Evolutionary conservation across 2,888 invertebrate species (phyloP), one percentile per base, ranked within the genome.

Genomic region (Lymantria dispar): DNA sequence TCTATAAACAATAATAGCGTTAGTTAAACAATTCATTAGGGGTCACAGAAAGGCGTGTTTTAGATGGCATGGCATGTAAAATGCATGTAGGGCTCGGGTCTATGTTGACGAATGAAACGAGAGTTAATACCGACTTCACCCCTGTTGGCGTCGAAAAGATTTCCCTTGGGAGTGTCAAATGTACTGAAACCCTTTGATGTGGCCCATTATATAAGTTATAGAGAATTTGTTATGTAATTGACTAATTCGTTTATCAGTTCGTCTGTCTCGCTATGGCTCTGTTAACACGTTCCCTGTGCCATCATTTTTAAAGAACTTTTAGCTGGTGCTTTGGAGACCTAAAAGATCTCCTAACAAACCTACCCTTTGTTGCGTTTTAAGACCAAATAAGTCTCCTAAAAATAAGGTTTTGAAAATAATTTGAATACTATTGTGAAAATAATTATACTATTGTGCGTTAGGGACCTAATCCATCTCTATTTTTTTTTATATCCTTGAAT

Each of bases 111-210:
- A 86, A 88, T 87, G 87, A 84, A 86, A 80, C 76, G 76, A 68
- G 76, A 83, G 83, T 85, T 87, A 85, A 85, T 85, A 83, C 80
- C 59, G 78, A 76, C 74, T 74, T 70, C 72, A 76, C 83, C 87
- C 85, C 83, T 74, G 80, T 79, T 70, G 72, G 74, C 80, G 82
- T 80, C 81, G 83, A 84, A 83, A 81, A 87, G 87, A 87, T 88
- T 88, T 87, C 87, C 88, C 87, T 48, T 11, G 86, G 74, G 84
- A 59, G 59, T 57, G 65, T 70, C 72, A 68, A 71, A 68, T 70
- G 70, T 74, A 72, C 69, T 62, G 62, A 71, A 70, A 77, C 77
- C 73, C 70, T 75, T 62, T 64, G 51, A 43, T 43, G 45, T 52
- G 69, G 65, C 50, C 10, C 51, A 69, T 68, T 68, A 47, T 44